Conservation (phyloP, 1,140 invertebrate genomes). For the Gryon sp. region DNA sequence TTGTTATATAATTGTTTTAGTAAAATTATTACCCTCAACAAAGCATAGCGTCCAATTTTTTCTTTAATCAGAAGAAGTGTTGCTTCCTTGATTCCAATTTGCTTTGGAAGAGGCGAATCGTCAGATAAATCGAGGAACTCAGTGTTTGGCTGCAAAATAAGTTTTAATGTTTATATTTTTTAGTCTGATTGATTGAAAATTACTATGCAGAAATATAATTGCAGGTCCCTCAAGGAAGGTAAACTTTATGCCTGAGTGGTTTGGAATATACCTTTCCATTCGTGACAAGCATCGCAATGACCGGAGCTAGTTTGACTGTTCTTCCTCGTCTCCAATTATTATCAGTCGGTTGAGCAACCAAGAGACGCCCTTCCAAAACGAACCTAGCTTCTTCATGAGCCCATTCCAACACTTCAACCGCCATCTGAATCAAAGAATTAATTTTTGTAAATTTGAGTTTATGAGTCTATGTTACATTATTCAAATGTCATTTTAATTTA, state of each 20-base stretch:
- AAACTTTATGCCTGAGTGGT: too few relatives aligned
- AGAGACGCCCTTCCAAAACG: slow-evolving; percentile 90
- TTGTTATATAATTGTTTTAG: slow-evolving; percentile 9
- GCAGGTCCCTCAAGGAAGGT: too few relatives aligned
- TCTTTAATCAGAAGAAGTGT: slow-evolving; percentile 93
- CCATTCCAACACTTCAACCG: slow-evolving; percentile 95
- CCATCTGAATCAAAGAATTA: slow-evolving; percentile 83
- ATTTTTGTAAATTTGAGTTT: slow-evolving; percentile 2
- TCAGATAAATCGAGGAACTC: slow-evolving; percentile 75
- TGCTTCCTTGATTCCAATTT: slow-evolving; percentile 90
- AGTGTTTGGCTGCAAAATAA: slow-evolving; percentile 79
- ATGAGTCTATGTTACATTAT: too few relatives aligned
- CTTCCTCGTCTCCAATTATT: slow-evolving; percentile 93
- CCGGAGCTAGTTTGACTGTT: slow-evolving; percentile 91
- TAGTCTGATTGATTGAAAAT: too few relatives aligned
- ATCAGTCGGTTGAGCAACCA: slow-evolving; percentile 92
- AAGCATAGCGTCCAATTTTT: slow-evolving; percentile 91
- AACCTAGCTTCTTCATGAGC: slow-evolving; percentile 94
- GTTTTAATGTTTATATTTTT: too few relatives aligned
- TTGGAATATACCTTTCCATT: slow-evolving; percentile 86
- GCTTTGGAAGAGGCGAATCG: slow-evolving; percentile 81
- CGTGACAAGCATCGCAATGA: slow-evolving; percentile 92
- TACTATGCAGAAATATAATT: too few relatives aligned
- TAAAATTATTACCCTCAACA: slow-evolving; percentile 84
- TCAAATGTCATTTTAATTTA: too few relatives aligned